Percentiles rank a stretch among this genome's conserved stretches.
Conservation (phyloP, 1,140 invertebrate species). For the Nixonia krombeini region DNA sequence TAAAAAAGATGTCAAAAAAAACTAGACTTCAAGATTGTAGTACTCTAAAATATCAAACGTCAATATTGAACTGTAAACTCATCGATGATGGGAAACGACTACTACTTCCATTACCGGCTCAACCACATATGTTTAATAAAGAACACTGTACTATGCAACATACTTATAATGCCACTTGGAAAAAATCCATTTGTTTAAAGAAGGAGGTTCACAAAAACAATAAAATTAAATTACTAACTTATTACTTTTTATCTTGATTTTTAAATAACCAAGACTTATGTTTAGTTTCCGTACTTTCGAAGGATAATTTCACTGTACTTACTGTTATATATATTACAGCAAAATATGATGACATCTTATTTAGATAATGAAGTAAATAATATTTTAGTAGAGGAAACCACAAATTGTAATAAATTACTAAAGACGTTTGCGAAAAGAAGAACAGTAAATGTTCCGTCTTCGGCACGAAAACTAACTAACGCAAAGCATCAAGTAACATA, state of each 20-base stretch:
- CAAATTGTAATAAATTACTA: too few relatives aligned
- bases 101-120: not conserved
- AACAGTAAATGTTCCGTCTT: too few relatives aligned
- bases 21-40: not conserved
- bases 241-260: not conserved
- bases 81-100: not conserved
- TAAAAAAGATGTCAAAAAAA: slow-evolving; percentile 34
- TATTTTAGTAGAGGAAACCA: too few relatives aligned
- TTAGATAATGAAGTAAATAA: not conserved
- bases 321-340: not conserved
- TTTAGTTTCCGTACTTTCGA: too few relatives aligned
- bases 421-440: too few relatives aligned
- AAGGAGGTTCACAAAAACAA: slow-evolving; percentile 9
- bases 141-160: slow-evolving; percentile 5
- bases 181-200: slow-evolving; percentile 3
- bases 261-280: too few relatives aligned
- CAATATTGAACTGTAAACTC: slow-evolving; percentile 4
- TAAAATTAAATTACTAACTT: not conserved
- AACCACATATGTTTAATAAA: not conserved
- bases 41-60: not conserved
- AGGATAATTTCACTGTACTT: too few relatives aligned
- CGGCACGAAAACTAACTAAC: not conserved
- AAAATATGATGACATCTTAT: not conserved
- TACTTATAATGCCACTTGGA: slow-evolving; percentile 13
- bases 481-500: too few relatives aligned